Evolutionary conservation across 2,113 vertebrate genomes (phyloP).

Genomic region (Pseudorasbora parva): DNA sequence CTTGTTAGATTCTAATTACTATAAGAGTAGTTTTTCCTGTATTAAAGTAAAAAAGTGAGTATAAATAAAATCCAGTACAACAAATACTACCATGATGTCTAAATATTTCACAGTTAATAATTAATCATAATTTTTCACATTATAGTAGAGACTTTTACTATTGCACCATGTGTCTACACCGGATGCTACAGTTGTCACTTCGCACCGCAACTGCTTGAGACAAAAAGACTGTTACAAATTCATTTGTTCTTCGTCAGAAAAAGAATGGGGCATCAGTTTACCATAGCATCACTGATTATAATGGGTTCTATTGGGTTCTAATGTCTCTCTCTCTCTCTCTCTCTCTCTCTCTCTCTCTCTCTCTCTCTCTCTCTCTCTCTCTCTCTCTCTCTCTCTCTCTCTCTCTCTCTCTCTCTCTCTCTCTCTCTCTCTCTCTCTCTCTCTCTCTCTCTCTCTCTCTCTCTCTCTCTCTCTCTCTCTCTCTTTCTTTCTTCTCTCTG

Average conservation of each 20-base stretch:
- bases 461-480: not conserved
- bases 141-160: no score
- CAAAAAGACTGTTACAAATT: no score
- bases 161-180: no score
- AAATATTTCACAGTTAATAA: no score
- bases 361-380: not conserved
- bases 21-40: not conserved
- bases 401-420: slow-evolving; percentile 18
- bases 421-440: slow-evolving; percentile 31
- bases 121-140: no score
- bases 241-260: no score
- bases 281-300: no score
- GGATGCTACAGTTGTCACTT: no score
- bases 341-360: not conserved
- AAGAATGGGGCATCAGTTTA: no score
- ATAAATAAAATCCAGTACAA: not conserved
- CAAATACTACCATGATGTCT: no score
- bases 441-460: slow-evolving; percentile 18
- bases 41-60: not conserved
- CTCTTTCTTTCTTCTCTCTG: not conserved
- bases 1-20: not conserved
- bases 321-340: not conserved
- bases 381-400: slow-evolving; percentile 31
- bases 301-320: no score
- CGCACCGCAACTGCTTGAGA: no score